A percentile compares a stretch with the other conserved stretches of the same genome.
Conservation (phyloP, 1,140 invertebrate species). For the Drosophila setifemur region DNA sequence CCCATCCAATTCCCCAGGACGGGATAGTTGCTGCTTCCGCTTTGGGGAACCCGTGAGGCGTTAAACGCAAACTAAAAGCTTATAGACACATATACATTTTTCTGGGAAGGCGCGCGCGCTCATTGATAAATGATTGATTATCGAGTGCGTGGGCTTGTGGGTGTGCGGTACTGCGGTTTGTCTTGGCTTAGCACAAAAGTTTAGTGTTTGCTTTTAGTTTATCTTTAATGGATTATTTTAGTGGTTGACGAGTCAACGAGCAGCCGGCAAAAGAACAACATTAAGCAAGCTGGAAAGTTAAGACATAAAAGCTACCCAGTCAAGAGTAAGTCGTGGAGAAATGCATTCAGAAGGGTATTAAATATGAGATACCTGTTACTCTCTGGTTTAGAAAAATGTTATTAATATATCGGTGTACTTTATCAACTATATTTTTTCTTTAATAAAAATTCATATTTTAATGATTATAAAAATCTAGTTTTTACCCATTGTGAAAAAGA, state of each 20-base stretch:
- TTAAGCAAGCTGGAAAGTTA: not conserved
- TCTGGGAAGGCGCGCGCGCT: conserved; percentile 40
- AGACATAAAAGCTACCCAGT: not conserved
- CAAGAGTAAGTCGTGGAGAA: too few species aligned
- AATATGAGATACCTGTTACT: too few species aligned
- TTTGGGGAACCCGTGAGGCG: conserved; percentile 73
- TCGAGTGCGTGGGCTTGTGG: conserved; percentile 52
- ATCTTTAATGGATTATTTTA: conserved; percentile 80
- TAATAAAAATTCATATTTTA: too few species aligned
- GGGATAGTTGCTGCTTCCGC: conserved; percentile 31
- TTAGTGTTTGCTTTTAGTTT: conserved; percentile 80
- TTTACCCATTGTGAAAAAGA: too few species aligned
- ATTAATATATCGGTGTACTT: too few species aligned
- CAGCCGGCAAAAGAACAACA: conserved; percentile 6
- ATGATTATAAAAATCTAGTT: too few species aligned
- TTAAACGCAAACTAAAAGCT: conserved; percentile 81
- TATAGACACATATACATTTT: conserved; percentile 45
- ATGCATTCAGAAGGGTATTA: too few species aligned
- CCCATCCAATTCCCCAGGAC: not conserved
- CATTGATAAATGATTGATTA: conserved; percentile 81
- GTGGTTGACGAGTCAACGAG: conserved; percentile 54
- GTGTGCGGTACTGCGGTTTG: conserved; percentile 68
- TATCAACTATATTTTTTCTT: too few species aligned
- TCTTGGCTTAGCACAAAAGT: conserved; percentile 69
- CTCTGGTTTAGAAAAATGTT: too few species aligned